These are phyloP conservation scores for Zeuzera pyrina DNA, from an alignment of 2,888 invertebrate species.

Conservation along the genomic window DNA sequence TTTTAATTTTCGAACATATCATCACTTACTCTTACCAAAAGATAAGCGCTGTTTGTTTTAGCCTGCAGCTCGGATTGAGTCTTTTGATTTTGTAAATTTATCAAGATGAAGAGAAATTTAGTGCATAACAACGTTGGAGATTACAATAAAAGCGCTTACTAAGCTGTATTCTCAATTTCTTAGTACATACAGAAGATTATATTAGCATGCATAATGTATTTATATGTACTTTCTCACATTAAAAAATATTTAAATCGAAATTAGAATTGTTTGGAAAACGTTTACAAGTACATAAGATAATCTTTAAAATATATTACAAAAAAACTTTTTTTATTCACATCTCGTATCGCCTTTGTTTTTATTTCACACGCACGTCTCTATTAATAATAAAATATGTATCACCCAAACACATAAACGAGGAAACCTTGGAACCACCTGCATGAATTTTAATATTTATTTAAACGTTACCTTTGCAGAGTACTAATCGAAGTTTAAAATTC, in stretches of 20 bases:
- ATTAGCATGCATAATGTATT: too few species aligned
- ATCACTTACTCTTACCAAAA: slow-evolving; percentile 21
- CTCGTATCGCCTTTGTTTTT: slow-evolving; percentile 4
- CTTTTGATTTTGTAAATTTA: slow-evolving; percentile 53
- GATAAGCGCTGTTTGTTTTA: slow-evolving; percentile 38
- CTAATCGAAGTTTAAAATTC: slow-evolving; percentile 47
- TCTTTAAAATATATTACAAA: too few species aligned
- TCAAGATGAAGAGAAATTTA: slow-evolving; percentile 45
- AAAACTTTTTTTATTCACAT: too few species aligned
- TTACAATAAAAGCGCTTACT: too few species aligned
- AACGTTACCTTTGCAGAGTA: slow-evolving; percentile 40
- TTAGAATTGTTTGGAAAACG: too few species aligned
- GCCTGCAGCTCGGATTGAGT: slow-evolving; percentile 48
- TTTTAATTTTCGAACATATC: too few species aligned
- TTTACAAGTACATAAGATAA: too few species aligned
- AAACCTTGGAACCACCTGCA: slow-evolving; percentile 49
- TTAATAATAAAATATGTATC: slow-evolving; percentile 37
- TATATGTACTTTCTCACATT: too few species aligned
- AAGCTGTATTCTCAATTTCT: too few species aligned
- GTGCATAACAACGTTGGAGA: too few species aligned
- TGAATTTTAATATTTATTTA: slow-evolving; percentile 29
- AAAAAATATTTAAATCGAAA: too few species aligned
- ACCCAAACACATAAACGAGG: slow-evolving; percentile 38
- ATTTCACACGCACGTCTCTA: slow-evolving; percentile 14
- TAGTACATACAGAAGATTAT: too few species aligned